These are phyloP conservation scores for Limnephilus marmoratus DNA, from an alignment of 2,888 invertebrate genomes.

Conservation along the genomic window DNA sequence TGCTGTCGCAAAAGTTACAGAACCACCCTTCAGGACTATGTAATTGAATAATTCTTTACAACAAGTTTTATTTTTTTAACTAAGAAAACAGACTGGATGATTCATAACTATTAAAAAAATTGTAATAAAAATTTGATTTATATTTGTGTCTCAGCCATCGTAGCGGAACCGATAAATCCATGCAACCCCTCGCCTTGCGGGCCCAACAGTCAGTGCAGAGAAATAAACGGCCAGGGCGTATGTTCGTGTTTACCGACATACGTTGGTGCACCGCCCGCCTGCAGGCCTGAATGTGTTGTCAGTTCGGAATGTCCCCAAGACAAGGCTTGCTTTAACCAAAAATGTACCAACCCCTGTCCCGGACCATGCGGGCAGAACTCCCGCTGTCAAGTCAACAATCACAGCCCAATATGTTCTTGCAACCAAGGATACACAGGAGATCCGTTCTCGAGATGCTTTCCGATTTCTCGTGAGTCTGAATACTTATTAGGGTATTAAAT, in stretches of 20 bases:
- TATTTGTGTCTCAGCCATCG: neutral
- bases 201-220: slow-evolving; percentile 80
- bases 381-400: slow-evolving; percentile 85
- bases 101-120: too few species aligned
- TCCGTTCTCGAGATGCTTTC: slow-evolving; percentile 81
- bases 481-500: neutral
- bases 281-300: slow-evolving; percentile 85
- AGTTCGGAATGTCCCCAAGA: slow-evolving; percentile 84
- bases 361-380: slow-evolving; percentile 84
- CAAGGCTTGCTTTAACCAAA: slow-evolving; percentile 83
- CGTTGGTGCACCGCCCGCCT: slow-evolving; percentile 83
- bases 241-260: slow-evolving; percentile 84
- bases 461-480: slow-evolving; percentile 63
- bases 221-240: slow-evolving; percentile 79
- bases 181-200: slow-evolving; percentile 84
- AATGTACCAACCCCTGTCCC: slow-evolving; percentile 85
- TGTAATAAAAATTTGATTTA: too few species aligned
- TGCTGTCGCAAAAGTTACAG: too few species aligned
- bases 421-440: slow-evolving; percentile 82
- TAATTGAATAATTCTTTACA: too few species aligned
- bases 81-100: too few species aligned
- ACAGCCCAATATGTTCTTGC: slow-evolving; percentile 84
- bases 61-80: too few species aligned
- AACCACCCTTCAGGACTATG: too few species aligned
- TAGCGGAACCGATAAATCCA: slow-evolving; percentile 74